Evolutionary conservation across 2,797 vertebrate genomes (phyloP).

Genomic region (Enteromius anoplus): DNA sequence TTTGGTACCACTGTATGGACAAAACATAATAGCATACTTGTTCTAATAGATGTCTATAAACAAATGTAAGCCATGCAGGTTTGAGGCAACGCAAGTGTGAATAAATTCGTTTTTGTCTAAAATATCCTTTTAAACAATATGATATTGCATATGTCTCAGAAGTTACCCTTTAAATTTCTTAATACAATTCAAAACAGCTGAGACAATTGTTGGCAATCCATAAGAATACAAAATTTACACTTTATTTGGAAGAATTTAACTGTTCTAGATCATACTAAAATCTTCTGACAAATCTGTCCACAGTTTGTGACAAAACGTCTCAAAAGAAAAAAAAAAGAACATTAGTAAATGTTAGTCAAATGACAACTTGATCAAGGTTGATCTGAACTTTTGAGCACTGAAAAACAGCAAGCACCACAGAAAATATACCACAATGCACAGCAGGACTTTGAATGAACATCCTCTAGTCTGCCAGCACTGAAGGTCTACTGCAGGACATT

Average conservation of each 20-base stretch:
- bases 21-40: too few relatives aligned
- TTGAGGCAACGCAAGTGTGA: neutral
- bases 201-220: neutral
- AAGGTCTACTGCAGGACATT: neutral
- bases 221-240: neutral
- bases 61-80: neutral
- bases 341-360: neutral
- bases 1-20: neutral
- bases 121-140: neutral
- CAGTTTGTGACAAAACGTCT: neutral
- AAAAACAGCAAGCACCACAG: neutral
- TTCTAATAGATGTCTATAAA: neutral
- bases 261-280: neutral
- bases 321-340: neutral
- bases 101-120: neutral
- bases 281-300: neutral
- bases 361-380: neutral
- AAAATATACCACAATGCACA: conserved; percentile 47
- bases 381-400: conserved; percentile 43
- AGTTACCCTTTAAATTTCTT: neutral
- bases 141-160: neutral
- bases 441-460: neutral
- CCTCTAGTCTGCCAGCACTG: neutral
- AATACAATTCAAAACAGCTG: neutral
- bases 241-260: too few relatives aligned